Base-by-base conservation (phyloP, 2,113 vertebrate genomes). In the Lonchura striata region DNA sequence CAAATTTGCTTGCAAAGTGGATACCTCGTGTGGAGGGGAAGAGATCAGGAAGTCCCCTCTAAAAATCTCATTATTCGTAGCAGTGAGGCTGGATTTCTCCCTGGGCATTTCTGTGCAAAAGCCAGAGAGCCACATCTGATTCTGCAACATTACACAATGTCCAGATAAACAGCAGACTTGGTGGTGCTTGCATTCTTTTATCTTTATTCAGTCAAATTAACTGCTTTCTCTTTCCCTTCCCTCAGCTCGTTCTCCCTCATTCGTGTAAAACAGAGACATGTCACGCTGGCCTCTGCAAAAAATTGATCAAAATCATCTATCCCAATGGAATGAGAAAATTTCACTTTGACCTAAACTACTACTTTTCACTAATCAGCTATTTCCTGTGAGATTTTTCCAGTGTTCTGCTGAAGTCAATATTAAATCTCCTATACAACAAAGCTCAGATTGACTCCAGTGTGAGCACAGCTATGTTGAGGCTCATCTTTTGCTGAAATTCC, bases 151-250 rank as follows among this genome's bases (percentile, higher is more conserved):
- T 91, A 77, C 86, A 70, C 88, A 72, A 91, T 95, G 97, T 95
- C 96, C 97, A 94, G 96, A 97, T 93, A 95, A 95, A 97, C 84
- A 94, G 92, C 41, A 47, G 89, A 96, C 50, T 92, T 94, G 11
- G 59, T 60, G 81, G 95, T 0, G 41, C 93, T 96, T 69, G 33
- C 47, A 64, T 86, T 83, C 94, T 96, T 97, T 97, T 97, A 95
- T 95, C 97, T 97, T 97, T 97, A 97, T 97, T 97, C 97, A 97
- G 97, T 94, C 96, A 95, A 97, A 98, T 97, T 95, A 97, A 95
- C 97, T 69, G 96, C 96, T 96, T 94, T 92, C 95, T 70, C 47
- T 96, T 96, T 94, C 97, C 93, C 90, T 90, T 88, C 64, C 88
- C 54, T 74, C 4, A 2, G 42, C 89, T 95, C 77, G 57, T 75